phyloP scores from a whole-genome alignment of 2,888 invertebrate species.

The Brachylomia viminalis region DNA sequence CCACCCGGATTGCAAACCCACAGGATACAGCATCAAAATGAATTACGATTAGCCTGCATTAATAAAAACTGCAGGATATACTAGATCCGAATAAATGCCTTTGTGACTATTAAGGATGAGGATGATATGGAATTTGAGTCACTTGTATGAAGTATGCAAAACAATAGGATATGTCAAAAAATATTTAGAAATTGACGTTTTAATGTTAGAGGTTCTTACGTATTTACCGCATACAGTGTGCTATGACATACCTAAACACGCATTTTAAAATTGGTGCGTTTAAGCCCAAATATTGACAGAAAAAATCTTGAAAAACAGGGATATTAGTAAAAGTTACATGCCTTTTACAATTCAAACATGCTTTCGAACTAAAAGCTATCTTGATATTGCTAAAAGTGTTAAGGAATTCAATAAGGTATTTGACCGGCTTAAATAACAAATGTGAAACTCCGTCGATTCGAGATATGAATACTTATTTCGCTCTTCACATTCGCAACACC shows the following conservation, averaged over 20 bases:
- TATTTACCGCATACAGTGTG: background rate
- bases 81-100: slow-evolving; percentile 15
- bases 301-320: background rate
- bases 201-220: background rate
- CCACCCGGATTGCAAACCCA: slow-evolving; percentile 41
- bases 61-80: slow-evolving; percentile 44
- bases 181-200: slow-evolving; percentile 21
- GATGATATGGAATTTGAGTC: slow-evolving; percentile 9
- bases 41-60: slow-evolving; percentile 42
- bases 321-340: background rate
- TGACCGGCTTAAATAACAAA: slow-evolving; percentile 32
- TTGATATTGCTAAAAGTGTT: background rate
- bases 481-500: slow-evolving; percentile 26
- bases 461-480: slow-evolving; percentile 49
- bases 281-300: background rate
- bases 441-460: slow-evolving; percentile 14
- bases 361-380: background rate
- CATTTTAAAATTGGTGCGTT: background rate
- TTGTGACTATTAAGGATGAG: slow-evolving; percentile 12
- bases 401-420: slow-evolving; percentile 15
- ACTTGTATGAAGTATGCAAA: slow-evolving; percentile 20
- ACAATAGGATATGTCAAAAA: background rate
- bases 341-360: background rate
- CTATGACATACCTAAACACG: background rate
- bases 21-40: slow-evolving; percentile 39